Conservation (phyloP, 2,888 invertebrate genomes). For the Polymixis lichenea region DNA sequence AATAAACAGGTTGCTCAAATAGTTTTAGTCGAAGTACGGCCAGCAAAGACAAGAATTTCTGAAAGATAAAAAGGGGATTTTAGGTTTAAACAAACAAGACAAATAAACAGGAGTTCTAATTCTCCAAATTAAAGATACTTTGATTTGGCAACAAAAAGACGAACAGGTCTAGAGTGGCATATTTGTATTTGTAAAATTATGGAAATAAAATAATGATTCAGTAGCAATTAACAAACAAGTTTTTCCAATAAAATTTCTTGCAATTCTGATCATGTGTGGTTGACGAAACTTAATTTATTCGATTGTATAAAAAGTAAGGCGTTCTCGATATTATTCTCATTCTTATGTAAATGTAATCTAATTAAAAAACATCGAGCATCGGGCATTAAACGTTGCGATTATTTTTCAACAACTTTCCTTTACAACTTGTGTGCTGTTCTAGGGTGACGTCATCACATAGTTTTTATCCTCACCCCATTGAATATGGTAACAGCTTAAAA, state of each 20-base stretch:
- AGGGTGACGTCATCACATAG: conserved; percentile 17
- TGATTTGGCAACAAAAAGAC: background rate
- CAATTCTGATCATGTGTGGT: conserved; percentile 9
- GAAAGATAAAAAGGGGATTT: background rate
- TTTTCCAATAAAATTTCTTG: conserved; percentile 13
- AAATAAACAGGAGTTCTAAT: background rate
- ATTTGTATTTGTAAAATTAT: background rate
- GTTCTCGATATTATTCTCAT: conserved; percentile 39
- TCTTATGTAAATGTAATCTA: conserved; percentile 40
- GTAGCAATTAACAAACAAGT: background rate
- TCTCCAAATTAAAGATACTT: background rate
- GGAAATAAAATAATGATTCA: background rate
- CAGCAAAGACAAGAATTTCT: conserved; percentile 17
- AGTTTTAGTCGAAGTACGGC: conserved; percentile 52
- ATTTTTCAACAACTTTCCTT: conserved; percentile 45
- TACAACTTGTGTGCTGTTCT: background rate
- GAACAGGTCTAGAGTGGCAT: background rate
- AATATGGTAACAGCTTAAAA: background rate
- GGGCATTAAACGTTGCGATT: background rate
- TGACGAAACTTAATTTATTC: conserved; percentile 38
- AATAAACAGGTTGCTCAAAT: conserved; percentile 71
- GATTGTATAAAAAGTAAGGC: conserved; percentile 43
- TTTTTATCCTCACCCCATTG: too few relatives aligned
- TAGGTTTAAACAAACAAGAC: background rate
- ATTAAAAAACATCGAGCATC: conserved; percentile 1